Evolutionary conservation across 2,888 invertebrate genomes (phyloP).

Genomic region (Rhamphomyia laevipes): DNA sequence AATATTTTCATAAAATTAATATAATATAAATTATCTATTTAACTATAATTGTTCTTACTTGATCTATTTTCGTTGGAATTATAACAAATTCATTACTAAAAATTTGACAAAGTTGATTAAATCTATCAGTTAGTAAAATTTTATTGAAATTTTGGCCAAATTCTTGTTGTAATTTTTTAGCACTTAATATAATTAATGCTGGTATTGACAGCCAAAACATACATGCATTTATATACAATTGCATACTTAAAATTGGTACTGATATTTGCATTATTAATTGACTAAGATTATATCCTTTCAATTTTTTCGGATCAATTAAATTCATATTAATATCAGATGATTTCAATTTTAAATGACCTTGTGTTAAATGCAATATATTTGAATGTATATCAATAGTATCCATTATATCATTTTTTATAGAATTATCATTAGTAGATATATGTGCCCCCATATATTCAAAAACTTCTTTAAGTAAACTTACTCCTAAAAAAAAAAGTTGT

Average conservation of each 20-base stretch:
- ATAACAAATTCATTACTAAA: conserved; percentile 55
- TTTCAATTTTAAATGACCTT: conserved; percentile 24
- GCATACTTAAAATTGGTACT: conserved; percentile 57
- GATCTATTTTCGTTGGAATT: conserved; percentile 40
- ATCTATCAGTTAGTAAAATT: conserved; percentile 7
- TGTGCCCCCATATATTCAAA: conserved; percentile 36
- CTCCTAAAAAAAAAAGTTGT: background rate
- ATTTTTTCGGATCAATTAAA: conserved; percentile 32
- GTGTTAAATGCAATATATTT: conserved; percentile 29
- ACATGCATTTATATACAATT: conserved; percentile 64
- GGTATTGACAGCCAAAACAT: conserved; percentile 56
- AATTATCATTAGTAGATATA: conserved; percentile 38
- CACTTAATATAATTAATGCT: conserved; percentile 44
- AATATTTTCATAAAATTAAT: conserved; percentile 4
- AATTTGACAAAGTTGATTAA: conserved; percentile 37
- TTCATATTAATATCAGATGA: conserved; percentile 27
- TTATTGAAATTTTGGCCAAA: conserved; percentile 5
- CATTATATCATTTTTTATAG: conserved; percentile 40
- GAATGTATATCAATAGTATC: conserved; percentile 48
- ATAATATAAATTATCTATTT: no score
- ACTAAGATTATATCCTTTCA: conserved; percentile 49
- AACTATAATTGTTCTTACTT: conserved; percentile 35
- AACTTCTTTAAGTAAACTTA: no score
- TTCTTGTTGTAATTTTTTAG: conserved; percentile 24
- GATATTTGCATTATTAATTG: conserved; percentile 55